A percentile compares a stretch with the other conserved stretches of the same genome.
Conservation (phyloP, 2,888 invertebrate species). For the Tuta absoluta region DNA sequence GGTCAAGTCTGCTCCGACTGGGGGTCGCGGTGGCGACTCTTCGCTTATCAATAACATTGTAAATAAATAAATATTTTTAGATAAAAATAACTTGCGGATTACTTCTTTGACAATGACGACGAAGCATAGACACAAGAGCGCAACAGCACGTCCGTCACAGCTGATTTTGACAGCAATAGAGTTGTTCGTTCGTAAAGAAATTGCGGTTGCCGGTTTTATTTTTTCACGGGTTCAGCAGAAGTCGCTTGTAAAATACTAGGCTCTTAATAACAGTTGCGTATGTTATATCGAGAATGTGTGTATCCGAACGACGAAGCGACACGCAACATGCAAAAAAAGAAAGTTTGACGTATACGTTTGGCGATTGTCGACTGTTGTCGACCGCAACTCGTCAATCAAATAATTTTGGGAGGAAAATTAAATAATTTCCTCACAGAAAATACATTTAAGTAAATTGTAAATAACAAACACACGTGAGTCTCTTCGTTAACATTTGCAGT, state of each 20-base stretch:
- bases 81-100: slow-evolving; percentile 30
- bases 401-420: slow-evolving; percentile 25
- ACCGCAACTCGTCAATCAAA: slow-evolving; percentile 30
- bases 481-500: not conserved
- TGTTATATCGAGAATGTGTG: not conserved
- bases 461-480: slow-evolving; percentile 33
- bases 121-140: not conserved
- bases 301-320: slow-evolving; percentile 38
- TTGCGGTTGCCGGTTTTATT: not conserved
- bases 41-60: slow-evolving; percentile 29
- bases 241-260: not conserved
- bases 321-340: slow-evolving; percentile 39
- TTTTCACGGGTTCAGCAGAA: too few species aligned
- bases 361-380: slow-evolving; percentile 41
- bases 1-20: slow-evolving; percentile 20
- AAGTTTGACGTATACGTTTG: slow-evolving; percentile 45
- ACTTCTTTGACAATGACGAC: not conserved
- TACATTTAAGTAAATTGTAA: slow-evolving; percentile 31
- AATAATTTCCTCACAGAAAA: slow-evolving; percentile 33
- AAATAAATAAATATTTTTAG: slow-evolving; percentile 27
- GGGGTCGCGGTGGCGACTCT: not conserved
- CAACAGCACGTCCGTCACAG: slow-evolving; percentile 10
- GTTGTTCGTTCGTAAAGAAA: too few species aligned
- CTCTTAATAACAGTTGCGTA: not conserved
- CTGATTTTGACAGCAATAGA: slow-evolving; percentile 10